A percentile compares a stretch with the other conserved stretches of the same genome.
Conservation (phyloP, 1,140 invertebrate species). For the Diuraphis noxia region DNA sequence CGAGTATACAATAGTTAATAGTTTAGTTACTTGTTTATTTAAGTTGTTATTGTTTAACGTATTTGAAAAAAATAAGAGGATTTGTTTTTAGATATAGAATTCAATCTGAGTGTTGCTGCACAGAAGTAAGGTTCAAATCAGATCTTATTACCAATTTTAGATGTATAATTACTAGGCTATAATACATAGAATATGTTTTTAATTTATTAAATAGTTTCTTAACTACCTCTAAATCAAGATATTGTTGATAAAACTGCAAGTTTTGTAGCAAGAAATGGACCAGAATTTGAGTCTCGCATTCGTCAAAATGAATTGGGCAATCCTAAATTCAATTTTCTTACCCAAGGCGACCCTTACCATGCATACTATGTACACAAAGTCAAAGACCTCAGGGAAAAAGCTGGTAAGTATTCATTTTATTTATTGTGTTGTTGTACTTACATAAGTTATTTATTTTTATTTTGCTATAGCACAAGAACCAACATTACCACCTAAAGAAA, state of each 20-base stretch:
- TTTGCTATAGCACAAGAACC: constrained; percentile 55
- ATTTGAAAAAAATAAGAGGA: too few species aligned
- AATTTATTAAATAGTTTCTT: constrained; percentile 41
- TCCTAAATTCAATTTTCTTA: constrained; percentile 98
- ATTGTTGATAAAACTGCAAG: constrained; percentile 98
- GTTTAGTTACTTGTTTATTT: background rate
- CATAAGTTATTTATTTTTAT: background rate
- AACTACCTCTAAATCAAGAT: constrained; percentile 66
- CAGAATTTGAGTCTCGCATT: constrained; percentile 96
- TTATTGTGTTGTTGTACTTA: background rate
- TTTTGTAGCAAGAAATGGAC: constrained; percentile 97
- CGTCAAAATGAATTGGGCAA: constrained; percentile 96
- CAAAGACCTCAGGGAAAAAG: constrained; percentile 92
- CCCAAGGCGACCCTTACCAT: constrained; percentile 95
- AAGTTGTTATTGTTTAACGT: background rate
- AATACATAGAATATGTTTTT: background rate
- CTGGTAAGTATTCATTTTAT: constrained; percentile 63
- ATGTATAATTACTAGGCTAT: background rate
- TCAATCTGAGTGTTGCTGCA: rapidly evolving
- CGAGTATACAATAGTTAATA: background rate
- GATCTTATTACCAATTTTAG: too few species aligned
- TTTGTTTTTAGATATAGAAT: background rate
- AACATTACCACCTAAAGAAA: constrained; percentile 54
- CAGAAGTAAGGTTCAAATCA: background rate
- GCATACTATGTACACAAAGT: constrained; percentile 99